Evolutionary conservation across 2,113 vertebrate species (phyloP).

Genomic region (Willisornis vidua): DNA sequence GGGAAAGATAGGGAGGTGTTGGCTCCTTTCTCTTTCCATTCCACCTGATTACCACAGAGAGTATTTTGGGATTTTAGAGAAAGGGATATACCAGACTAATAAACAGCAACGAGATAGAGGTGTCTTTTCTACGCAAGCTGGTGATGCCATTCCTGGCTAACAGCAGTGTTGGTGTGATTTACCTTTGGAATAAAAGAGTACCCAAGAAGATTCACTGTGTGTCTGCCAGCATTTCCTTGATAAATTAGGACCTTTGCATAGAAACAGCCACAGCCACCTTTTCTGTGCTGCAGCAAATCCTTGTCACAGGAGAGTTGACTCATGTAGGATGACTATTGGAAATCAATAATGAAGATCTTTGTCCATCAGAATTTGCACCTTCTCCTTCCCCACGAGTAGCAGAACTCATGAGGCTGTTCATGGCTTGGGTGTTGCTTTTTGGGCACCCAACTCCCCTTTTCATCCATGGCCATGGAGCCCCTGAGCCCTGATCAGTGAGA

Average conservation of each 20-base stretch:
- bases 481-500: background rate
- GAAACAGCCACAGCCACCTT: background rate
- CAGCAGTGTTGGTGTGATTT: rapidly evolving
- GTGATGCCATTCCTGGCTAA: background rate
- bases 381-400: background rate
- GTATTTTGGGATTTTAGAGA: background rate
- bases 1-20: background rate
- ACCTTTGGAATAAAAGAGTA: background rate
- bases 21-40: background rate
- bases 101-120: background rate
- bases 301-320: background rate
- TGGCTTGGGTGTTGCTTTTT: rapidly evolving
- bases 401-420: background rate
- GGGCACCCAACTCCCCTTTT: background rate
- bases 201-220: background rate
- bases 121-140: rapidly evolving
- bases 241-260: background rate
- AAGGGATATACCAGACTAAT: background rate
- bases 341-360: background rate
- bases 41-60: background rate
- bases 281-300: background rate
- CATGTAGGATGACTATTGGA: background rate
- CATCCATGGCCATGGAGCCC: rapidly evolving
- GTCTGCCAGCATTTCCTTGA: background rate
- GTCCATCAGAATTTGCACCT: background rate